These are phyloP conservation scores for Troides oblongomaculatus DNA, from an alignment of 2,888 invertebrate genomes.

Conservation along the genomic window DNA sequence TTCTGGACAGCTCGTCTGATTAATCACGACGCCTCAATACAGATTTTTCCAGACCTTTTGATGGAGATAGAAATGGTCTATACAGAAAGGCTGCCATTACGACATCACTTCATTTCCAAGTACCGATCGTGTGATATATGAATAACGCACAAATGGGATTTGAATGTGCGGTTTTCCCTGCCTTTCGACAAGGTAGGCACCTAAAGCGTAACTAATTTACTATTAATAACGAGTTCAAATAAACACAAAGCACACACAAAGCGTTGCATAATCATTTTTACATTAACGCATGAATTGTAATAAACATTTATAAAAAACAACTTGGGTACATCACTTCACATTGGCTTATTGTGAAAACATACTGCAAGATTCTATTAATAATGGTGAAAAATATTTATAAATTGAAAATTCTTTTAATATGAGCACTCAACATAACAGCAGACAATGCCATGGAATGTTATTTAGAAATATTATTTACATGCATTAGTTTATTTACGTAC, in stretches of 20 bases:
- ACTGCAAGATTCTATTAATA: background rate
- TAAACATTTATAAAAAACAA: slow-evolving; percentile 1
- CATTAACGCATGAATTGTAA: slow-evolving; percentile 41
- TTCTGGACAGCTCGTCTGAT: slow-evolving; percentile 13
- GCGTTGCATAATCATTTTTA: slow-evolving; percentile 37
- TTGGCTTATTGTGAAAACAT: background rate
- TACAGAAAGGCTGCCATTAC: slow-evolving; percentile 22
- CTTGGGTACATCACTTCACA: background rate
- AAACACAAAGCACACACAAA: too few species aligned
- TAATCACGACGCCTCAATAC: slow-evolving; percentile 11
- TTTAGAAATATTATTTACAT: background rate
- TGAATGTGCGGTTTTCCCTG: slow-evolving; percentile 28
- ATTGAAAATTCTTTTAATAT: background rate
- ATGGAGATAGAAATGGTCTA: slow-evolving; percentile 11
- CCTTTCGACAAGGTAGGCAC: slow-evolving; percentile 11
- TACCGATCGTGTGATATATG: slow-evolving; percentile 20
- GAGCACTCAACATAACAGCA: background rate
- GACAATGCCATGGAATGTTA: background rate
- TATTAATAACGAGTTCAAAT: slow-evolving; percentile 17
- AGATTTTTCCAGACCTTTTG: slow-evolving; percentile 19
- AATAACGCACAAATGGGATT: slow-evolving; percentile 27
- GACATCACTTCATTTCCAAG: slow-evolving; percentile 19
- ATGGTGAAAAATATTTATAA: background rate
- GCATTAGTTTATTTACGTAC: background rate
- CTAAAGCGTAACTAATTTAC: slow-evolving; percentile 20